These are phyloP conservation scores for Cephalopterus ornatus DNA, from an alignment of 2,113 vertebrate genomes.

Conservation along the genomic window DNA sequence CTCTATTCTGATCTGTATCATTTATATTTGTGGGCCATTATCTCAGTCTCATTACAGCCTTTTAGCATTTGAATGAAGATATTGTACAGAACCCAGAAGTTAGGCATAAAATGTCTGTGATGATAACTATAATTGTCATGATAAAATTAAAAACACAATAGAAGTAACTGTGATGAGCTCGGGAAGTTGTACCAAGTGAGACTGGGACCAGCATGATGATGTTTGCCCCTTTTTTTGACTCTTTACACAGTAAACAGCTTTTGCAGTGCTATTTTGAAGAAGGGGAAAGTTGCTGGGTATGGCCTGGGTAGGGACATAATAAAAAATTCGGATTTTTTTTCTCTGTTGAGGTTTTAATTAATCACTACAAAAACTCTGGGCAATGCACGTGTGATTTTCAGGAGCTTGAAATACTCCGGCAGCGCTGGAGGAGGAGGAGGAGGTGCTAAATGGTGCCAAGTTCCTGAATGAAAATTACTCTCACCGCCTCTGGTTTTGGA, in stretches of 20 bases:
- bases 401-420: background rate
- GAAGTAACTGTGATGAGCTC: background rate
- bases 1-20: background rate
- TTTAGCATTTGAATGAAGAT: background rate
- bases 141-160: background rate
- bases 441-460: background rate
- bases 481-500: background rate
- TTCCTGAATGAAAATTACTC: slow-evolving; percentile 19
- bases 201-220: background rate
- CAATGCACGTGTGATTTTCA: background rate
- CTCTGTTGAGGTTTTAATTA: background rate
- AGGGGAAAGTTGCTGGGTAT: background rate
- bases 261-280: background rate
- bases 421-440: background rate
- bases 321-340: background rate
- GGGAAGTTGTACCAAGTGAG: background rate
- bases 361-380: background rate
- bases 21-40: background rate
- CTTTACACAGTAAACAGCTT: background rate
- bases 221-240: background rate
- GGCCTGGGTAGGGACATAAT: background rate
- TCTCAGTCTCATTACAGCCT: slow-evolving; percentile 10
- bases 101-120: background rate
- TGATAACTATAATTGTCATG: background rate
- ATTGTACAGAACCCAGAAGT: background rate